Percentiles rank a stretch among this genome's conserved stretches.
Conservation (phyloP, 2,113 vertebrate species). For the Lethenteron camtschaticum region DNA sequence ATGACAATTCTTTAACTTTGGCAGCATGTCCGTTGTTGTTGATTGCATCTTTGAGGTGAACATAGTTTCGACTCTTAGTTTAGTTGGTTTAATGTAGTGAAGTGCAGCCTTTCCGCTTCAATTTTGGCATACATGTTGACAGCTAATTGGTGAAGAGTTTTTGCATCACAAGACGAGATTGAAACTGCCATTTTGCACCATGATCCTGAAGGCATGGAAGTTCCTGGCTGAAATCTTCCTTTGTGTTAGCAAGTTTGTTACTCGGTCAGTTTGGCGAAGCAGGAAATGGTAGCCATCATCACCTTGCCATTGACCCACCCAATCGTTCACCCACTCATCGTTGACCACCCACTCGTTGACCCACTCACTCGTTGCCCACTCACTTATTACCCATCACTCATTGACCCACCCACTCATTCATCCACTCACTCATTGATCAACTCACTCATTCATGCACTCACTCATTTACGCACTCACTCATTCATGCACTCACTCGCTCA, state of each 20-base stretch:
- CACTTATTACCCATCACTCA: no score
- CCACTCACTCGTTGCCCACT: no score
- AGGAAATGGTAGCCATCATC: slow-evolving; percentile 1
- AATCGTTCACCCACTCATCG: no score
- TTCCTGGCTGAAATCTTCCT: not conserved
- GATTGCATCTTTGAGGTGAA: slow-evolving; percentile 1
- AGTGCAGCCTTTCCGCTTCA: not conserved
- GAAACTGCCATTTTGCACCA: not conserved
- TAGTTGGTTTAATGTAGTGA: not conserved
- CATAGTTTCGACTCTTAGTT: not conserved
- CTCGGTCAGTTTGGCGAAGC: not conserved
- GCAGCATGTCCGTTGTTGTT: not conserved
- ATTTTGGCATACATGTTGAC: not conserved
- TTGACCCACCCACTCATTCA: no score
- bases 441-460: no score
- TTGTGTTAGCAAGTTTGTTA: not conserved
- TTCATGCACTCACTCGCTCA: no score
- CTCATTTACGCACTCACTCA: no score
- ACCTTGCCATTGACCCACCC: not conserved
- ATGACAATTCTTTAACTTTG: not conserved
- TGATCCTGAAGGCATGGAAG: not conserved
- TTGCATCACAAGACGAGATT: not conserved
- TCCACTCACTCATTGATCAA: no score
- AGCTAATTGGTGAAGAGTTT: not conserved
- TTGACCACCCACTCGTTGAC: no score